Evolutionary conservation across 2,888 invertebrate genomes (phyloP), one percentile per base, ranked within the genome.

Genomic region (Dryomyza anilis): DNA sequence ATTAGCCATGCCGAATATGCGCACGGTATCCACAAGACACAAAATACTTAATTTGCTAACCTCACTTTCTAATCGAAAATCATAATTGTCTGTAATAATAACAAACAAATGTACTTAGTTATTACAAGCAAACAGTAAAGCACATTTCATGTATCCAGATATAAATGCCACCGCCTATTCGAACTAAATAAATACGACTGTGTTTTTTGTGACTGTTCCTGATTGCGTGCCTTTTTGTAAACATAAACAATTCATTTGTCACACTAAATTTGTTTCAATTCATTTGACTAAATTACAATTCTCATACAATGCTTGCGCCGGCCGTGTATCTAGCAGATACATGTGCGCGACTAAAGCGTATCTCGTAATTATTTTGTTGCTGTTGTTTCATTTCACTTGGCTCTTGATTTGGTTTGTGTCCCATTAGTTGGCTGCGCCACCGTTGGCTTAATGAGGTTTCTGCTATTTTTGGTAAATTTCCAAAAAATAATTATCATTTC

Each of bases 191-290:
- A n/a, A n/a, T n/a, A n/a, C n/a, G n/a, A n/a, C n/a, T n/a, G n/a
- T n/a, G 29, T 8, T 29, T 30, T 25, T n/a, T 46, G 6, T n/a
- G 1, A 21, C 1, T 36, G n/a, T 30, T 16, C 21, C 8, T 19
- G 6, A 12, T 33, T 10, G 12, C 33, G 10, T 55, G 12, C 12
- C 55, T 55, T 36, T 55, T 52, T 52, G 50, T 52, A 52, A 43
- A n/a, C 7, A 7, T 53, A 70, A 74, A 76, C 74, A 74, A 78
- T 74, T 76, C 74, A 76, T 78, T 78, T 78, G 79, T 78, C 78
- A 79, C 78, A 79, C 77, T 77, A 78, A 78, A 79, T 78, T 79
- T 78, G 78, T 77, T 78, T 74, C 79, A 78, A 79, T 78, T 78
- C 78, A 78, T 79, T 79, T 78, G 78, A 70, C 74, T 75, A 74